A percentile compares a stretch with the other conserved stretches of the same genome.
These are phyloP conservation scores for Apis dorsata DNA, from an alignment of 1,140 invertebrate species.

Conservation along the genomic window DNA sequence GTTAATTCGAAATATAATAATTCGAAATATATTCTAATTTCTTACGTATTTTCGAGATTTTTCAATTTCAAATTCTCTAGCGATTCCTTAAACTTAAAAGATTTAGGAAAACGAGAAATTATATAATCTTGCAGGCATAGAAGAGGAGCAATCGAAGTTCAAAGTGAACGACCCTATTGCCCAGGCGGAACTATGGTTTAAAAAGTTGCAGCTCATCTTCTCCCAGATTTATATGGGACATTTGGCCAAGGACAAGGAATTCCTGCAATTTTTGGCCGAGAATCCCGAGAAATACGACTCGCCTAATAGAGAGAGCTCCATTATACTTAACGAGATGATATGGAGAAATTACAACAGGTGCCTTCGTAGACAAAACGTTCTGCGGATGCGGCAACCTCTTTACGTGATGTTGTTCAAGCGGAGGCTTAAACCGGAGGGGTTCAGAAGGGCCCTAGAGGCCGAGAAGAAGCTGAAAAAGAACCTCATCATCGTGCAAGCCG, in stretches of 20 bases:
- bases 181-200: constrained; percentile 40
- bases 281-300: constrained; percentile 45
- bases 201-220: constrained; percentile 48
- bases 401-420: constrained; percentile 55
- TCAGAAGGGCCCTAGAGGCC: constrained; percentile 11
- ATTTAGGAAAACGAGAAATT: too few relatives aligned
- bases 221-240: constrained; percentile 56
- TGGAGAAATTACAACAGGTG: constrained; percentile 30
- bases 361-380: constrained; percentile 51
- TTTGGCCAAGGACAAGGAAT: constrained; percentile 63
- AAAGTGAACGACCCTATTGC: constrained; percentile 63
- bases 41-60: too few relatives aligned
- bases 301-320: constrained; percentile 51
- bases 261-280: constrained; percentile 56
- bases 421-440: constrained; percentile 28
- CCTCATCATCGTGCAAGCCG: constrained; percentile 60
- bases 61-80: too few relatives aligned
- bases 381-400: constrained; percentile 64
- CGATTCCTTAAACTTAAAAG: too few relatives aligned
- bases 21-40: too few relatives aligned
- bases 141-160: constrained; percentile 66
- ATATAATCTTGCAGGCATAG: constrained; percentile 53
- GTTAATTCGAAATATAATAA: too few relatives aligned
- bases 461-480: constrained; percentile 54
- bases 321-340: constrained; percentile 21